Conservation (phyloP, 2,797 vertebrate species). For the Falco novaeseelandiae region DNA sequence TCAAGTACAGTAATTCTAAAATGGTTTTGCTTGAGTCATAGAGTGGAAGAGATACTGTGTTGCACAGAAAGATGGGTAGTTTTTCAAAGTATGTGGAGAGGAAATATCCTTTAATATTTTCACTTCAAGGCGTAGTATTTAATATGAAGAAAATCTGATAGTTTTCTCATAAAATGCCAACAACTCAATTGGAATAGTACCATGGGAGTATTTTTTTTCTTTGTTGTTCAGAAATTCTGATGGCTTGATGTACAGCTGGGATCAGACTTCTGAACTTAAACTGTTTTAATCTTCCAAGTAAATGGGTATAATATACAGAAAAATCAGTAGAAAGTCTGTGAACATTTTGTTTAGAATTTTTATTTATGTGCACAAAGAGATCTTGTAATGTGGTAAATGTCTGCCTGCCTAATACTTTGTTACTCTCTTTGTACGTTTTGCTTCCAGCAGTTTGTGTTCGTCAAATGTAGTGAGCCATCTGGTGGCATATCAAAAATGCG, state of each 20-base stretch:
- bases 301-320: background rate
- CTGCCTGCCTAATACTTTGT: background rate
- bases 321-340: background rate
- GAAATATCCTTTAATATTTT: background rate
- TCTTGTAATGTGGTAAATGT: background rate
- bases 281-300: background rate
- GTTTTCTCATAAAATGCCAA: background rate
- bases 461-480: slow-evolving; percentile 20
- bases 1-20: background rate
- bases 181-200: background rate
- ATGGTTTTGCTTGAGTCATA: background rate
- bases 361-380: background rate
- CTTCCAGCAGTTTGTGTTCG: background rate
- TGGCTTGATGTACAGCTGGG: background rate
- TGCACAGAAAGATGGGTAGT: background rate
- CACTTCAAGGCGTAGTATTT: background rate
- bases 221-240: background rate
- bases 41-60: background rate
- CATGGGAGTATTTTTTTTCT: background rate
- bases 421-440: background rate
- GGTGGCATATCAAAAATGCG: slow-evolving; percentile 1
- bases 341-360: background rate
- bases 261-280: background rate
- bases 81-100: background rate
- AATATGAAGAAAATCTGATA: background rate